Base-by-base conservation (phyloP, 2,888 invertebrate species). In the Cerceris ruficornis region DNA sequence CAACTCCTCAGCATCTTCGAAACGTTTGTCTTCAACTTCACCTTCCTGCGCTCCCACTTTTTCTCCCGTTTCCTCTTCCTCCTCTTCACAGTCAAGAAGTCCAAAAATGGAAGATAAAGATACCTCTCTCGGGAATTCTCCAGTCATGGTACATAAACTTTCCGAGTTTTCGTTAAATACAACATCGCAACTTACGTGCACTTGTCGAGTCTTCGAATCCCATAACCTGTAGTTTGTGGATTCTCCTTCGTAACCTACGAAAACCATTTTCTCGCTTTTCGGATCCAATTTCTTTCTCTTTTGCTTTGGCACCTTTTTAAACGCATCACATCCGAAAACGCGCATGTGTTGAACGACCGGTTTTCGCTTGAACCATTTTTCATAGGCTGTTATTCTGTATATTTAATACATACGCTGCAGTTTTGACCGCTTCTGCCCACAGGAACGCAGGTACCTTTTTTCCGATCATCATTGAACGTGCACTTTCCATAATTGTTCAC, bases 81-180 rank as follows among this genome's bases (percentile, higher is more conserved):
- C 28, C 4, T 28, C 28, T 15, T 42, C 11, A n/a, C 42, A n/a
- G 42, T n/a, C 42, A n/a, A 17, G 46, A 66, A 66, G 7, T 66
- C 66, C 6, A 28, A 28, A 28, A 28, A 28, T 28, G 28, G 28
- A 28, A 28, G 28, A 28, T 28, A 28, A 28, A 28, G 28, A 4
- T 28, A 28, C 28, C 28, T 1, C 28, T 28, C 4, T 28, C 28
- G 28, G 28, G 28, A 28, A 28, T 2, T 28, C 28, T 28, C 28
- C 28, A 28, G 28, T 28, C 28, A 28, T 4, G 28, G 28, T 28
- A 4, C 28, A 28, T 28, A 28, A 1, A 28, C 4, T 28, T 28
- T 28, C 28, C 1, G 28, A 28, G 28, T 59, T 72, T 58, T 88
- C 86, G 61, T 88, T 79, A 65, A 88, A 88, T 9, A 79, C 72